These are phyloP conservation scores for Kryptolebias marmoratus DNA, from an alignment of 2,113 vertebrate species.

Conservation along the genomic window DNA sequence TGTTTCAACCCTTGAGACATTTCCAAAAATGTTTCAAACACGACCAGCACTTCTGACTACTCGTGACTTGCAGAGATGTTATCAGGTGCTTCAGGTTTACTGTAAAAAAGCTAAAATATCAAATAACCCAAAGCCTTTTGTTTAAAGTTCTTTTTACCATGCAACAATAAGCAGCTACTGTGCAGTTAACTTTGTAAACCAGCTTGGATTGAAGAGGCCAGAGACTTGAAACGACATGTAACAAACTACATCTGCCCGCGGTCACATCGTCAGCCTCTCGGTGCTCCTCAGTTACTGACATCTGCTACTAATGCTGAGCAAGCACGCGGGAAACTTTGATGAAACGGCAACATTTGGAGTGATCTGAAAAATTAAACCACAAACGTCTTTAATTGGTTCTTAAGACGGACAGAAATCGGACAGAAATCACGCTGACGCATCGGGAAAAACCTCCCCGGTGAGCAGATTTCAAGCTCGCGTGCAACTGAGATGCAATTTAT, in stretches of 20 bases:
- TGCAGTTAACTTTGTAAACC: conserved; percentile 30
- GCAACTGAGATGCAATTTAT: conserved; percentile 52
- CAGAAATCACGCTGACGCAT: conserved; percentile 64
- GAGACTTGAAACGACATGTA: conserved; percentile 53
- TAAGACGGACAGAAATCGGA: conserved; percentile 40
- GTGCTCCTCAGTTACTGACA: conserved; percentile 51
- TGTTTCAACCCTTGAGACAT: too few species aligned
- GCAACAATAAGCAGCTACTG: conserved; percentile 9
- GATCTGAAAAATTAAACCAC: conserved; percentile 45
- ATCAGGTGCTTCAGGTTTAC: not conserved
- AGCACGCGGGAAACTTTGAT: conserved; percentile 66
- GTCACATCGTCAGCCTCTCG: conserved; percentile 54
- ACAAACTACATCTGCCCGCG: conserved; percentile 46
- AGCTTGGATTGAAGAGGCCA: conserved; percentile 24
- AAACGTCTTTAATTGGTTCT: conserved; percentile 62
- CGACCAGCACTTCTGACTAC: too few species aligned
- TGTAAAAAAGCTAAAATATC: too few species aligned
- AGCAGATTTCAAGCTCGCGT: conserved; percentile 49
- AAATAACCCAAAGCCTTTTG: too few species aligned
- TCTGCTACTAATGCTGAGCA: conserved; percentile 66
- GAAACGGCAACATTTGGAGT: conserved; percentile 62
- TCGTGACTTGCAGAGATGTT: too few species aligned
- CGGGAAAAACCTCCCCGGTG: conserved; percentile 59
- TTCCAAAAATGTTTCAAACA: too few species aligned
- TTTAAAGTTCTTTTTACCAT: not conserved